Percentiles rank a stretch among this genome's conserved stretches.
phyloP scores from a whole-genome alignment of 2,113 vertebrate genomes.

The Acinonyx jubatus region DNA sequence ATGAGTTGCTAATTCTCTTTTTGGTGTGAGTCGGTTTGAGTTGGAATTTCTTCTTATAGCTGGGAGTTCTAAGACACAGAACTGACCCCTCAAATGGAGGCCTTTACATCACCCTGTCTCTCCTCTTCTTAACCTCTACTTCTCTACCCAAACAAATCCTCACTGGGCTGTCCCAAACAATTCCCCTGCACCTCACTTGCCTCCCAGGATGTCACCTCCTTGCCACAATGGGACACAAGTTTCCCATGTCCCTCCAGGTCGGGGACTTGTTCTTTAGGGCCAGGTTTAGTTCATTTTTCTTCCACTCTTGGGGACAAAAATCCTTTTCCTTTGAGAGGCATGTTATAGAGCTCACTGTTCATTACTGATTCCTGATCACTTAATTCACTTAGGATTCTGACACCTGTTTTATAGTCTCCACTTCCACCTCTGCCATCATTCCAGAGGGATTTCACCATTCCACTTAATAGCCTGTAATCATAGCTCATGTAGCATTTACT shows the following conservation, averaged over 20 bases:
- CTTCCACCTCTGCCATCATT: not conserved
- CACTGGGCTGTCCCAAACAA: not conserved
- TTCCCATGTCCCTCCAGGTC: not conserved
- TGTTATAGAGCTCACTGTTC: not conserved
- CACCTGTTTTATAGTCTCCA: not conserved
- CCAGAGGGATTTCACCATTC: not conserved
- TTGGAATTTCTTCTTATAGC: not conserved
- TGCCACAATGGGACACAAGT: not conserved
- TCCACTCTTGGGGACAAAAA: not conserved
- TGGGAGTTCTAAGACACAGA: not conserved
- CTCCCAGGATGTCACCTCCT: not conserved
- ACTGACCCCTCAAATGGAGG: not conserved
- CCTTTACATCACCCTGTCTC: not conserved
- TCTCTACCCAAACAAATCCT: not conserved
- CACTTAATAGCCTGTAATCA: not conserved
- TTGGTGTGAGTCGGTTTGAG: not conserved
- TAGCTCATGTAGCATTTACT: not conserved
- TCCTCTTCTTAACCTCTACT: not conserved
- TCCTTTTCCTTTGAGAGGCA: not conserved
- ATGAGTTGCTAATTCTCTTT: not conserved
- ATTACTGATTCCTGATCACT: not conserved
- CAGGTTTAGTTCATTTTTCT: not conserved
- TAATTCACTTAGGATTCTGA: not conserved
- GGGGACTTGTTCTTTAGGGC: not conserved
- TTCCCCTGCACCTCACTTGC: not conserved